Percentiles rank a stretch among this genome's conserved stretches.
Conservation (phyloP, 1,140 invertebrate genomes). For the Nomia melanderi region DNA sequence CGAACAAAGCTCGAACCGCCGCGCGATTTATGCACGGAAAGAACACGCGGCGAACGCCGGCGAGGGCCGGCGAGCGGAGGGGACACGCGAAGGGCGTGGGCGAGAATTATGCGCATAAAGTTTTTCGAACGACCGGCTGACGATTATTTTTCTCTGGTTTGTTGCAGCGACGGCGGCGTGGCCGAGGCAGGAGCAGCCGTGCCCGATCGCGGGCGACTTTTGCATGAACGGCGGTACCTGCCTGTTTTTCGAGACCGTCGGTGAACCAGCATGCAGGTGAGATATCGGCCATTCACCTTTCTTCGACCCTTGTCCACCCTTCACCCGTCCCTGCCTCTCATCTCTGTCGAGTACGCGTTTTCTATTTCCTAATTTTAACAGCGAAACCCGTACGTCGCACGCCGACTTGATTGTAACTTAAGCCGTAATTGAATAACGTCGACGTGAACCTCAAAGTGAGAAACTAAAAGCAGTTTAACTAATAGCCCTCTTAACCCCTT, state of each 20-base stretch:
- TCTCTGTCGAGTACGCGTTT: too few species aligned
- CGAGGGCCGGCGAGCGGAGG: too few species aligned
- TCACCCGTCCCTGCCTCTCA: too few species aligned
- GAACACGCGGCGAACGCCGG: not conserved
- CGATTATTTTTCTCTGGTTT: conserved; percentile 30
- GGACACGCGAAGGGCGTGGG: not conserved
- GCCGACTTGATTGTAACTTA: too few species aligned
- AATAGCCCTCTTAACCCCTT: too few species aligned
- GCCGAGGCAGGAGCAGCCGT: conserved; percentile 84
- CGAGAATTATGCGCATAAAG: conserved; percentile 12
- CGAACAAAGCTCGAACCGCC: conserved; percentile 61
- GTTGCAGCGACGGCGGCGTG: conserved; percentile 83
- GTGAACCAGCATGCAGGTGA: conserved; percentile 91
- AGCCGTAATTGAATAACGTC: too few species aligned
- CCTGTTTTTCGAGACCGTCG: conserved; percentile 88
- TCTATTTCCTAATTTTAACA: too few species aligned
- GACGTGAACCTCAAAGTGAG: too few species aligned
- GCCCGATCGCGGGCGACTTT: conserved; percentile 85
- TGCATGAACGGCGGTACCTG: conserved; percentile 92
- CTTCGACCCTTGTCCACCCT: not conserved
- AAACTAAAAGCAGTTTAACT: too few species aligned
- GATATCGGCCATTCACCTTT: conserved; percentile 33
- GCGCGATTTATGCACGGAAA: conserved; percentile 53
- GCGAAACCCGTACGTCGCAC: too few species aligned
- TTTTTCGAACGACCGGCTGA: not conserved